These are phyloP conservation scores for Agriopis leucophaearia DNA, from an alignment of 2,888 invertebrate genomes.

Conservation along the genomic window DNA sequence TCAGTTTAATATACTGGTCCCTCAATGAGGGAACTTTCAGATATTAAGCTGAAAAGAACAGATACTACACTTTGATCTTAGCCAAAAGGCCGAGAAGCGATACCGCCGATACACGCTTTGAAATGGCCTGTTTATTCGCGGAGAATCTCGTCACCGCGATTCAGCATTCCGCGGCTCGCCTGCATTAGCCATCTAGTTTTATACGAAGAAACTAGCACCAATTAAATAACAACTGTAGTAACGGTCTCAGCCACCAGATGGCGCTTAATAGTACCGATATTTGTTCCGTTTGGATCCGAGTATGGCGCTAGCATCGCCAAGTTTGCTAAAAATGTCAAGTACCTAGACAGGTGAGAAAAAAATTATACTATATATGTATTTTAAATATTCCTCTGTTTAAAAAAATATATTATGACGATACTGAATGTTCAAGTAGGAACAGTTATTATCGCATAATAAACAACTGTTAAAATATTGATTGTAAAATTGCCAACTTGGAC, in stretches of 20 bases:
- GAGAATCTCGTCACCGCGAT: conserved; percentile 13
- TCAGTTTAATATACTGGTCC: conserved; percentile 33
- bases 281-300: neutral
- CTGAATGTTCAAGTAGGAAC: no score
- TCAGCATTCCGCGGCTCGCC: conserved; percentile 7
- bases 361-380: no score
- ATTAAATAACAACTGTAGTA: neutral
- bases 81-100: conserved; percentile 28
- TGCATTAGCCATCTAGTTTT: conserved; percentile 10
- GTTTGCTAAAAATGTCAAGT: no score
- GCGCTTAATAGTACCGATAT: neutral
- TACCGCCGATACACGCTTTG: neutral
- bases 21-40: conserved; percentile 33
- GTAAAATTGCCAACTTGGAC: neutral
- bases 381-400: no score
- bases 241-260: neutral
- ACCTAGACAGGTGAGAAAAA: no score
- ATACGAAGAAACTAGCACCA: neutral
- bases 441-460: no score
- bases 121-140: neutral
- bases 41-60: conserved; percentile 51
- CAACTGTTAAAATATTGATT: neutral
- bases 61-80: conserved; percentile 32
- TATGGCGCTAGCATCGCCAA: neutral
- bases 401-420: no score